Conservation (phyloP, 2,888 invertebrate genomes). For the Eupelmus urozonus region DNA sequence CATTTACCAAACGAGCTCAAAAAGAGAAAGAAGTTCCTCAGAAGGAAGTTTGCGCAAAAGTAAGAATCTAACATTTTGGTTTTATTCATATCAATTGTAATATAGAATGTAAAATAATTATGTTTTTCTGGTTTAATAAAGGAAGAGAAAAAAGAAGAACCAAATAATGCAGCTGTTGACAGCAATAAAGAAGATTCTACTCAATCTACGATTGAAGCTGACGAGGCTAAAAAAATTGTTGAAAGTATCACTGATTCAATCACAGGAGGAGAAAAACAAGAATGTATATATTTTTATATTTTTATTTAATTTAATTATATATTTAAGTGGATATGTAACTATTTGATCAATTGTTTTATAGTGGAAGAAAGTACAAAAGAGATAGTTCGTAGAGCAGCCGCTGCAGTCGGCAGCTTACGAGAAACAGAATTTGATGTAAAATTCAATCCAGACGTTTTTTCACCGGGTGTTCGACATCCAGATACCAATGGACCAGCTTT, state of each 20-base stretch:
- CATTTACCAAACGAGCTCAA: slow-evolving; percentile 82
- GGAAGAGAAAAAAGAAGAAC: slow-evolving; percentile 67
- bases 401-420: slow-evolving; percentile 94
- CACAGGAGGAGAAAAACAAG: slow-evolving; percentile 86
- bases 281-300: slow-evolving; percentile 79
- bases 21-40: slow-evolving; percentile 78
- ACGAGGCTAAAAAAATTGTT: slow-evolving; percentile 94
- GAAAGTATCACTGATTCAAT: slow-evolving; percentile 91
- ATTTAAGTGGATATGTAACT: background rate
- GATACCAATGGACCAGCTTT: slow-evolving; percentile 85
- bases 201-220: slow-evolving; percentile 81
- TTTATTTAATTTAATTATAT: slow-evolving; percentile 5
- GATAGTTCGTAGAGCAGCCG: slow-evolving; percentile 92
- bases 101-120: slow-evolving; percentile 5
- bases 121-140: slow-evolving; percentile 10
- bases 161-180: slow-evolving; percentile 66
- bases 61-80: no score
- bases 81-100: background rate
- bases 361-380: slow-evolving; percentile 93
- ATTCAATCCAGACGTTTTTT: slow-evolving; percentile 99
- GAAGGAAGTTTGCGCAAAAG: slow-evolving; percentile 73
- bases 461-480: slow-evolving; percentile 93
- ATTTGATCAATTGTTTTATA: slow-evolving; percentile 64
- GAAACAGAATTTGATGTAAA: slow-evolving; percentile 97
- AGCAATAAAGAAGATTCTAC: slow-evolving; percentile 74